Evolutionary conservation across 2,888 invertebrate genomes (phyloP), one percentile per base, ranked within the genome.

Genomic region (Kryphioiulus occultus): DNA sequence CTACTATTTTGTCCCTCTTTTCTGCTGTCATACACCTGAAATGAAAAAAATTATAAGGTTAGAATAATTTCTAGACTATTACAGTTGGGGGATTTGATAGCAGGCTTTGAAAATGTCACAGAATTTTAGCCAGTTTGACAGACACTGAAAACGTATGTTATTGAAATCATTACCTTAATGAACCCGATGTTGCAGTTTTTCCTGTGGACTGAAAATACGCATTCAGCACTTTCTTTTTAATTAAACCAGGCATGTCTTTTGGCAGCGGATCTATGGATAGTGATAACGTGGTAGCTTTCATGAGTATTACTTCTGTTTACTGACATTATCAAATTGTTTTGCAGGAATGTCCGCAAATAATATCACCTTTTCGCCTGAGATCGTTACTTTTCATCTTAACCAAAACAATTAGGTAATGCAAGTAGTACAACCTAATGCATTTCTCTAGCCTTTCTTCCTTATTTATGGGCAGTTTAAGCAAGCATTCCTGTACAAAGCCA

Each of bases 241-340:
- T 85, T 22, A 42, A 12, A 39, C 26, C 22, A 39, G 85, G 85
- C 42, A 85, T 85, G 5, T 44, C 44, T 22, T 85, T 19, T 85
- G 85, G 85, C 1, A 85, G 39, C 19, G 85, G 85, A 85, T 85
- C 85, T 85, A 85, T 39, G 44, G 44, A 44, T 12, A n/a, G n/a
- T n/a, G n/a, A n/a, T n/a, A n/a, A n/a, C n/a, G n/a, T n/a, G n/a
- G n/a, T n/a, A 44, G 9, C 10, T 44, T 44, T 44, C 1, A 39
- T 5, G 39, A 39, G 39, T 44, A 12, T 9, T 9, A 44, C 1
- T 9, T 44, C 9, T 44, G 15, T 44, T 44, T 44, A 44, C 9
- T 12, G 44, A 4, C 44, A 44, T 12, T 12, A 44, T 4, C 44
- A 12, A 15, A 44, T 44, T 39, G 39, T 39, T 12, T 44, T 44